These are phyloP conservation scores for Clivina fossor DNA, from an alignment of 2,888 invertebrate species.

Conservation along the genomic window DNA sequence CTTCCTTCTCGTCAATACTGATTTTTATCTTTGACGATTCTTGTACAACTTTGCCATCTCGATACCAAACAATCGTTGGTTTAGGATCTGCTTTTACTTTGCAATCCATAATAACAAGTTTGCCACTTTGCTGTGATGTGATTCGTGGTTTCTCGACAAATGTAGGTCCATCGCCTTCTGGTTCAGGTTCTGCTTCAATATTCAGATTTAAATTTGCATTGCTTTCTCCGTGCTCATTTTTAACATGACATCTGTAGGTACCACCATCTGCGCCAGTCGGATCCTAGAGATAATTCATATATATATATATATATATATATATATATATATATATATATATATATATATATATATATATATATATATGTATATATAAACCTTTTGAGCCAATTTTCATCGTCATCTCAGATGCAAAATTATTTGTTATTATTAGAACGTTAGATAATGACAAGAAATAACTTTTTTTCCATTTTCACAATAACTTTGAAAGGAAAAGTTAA, in stretches of 20 bases:
- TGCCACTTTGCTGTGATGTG: constrained; percentile 79
- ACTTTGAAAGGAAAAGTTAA: too few relatives aligned
- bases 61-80: constrained; percentile 81
- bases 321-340: too few relatives aligned
- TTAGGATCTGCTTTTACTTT: constrained; percentile 72
- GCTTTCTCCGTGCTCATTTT: constrained; percentile 94
- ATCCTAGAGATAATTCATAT: constrained; percentile 60
- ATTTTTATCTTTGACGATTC: constrained; percentile 82
- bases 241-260: constrained; percentile 89
- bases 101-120: constrained; percentile 85
- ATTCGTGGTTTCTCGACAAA: constrained; percentile 91
- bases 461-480: too few relatives aligned
- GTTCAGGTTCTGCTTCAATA: constrained; percentile 95
- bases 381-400: too few relatives aligned
- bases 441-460: too few relatives aligned
- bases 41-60: constrained; percentile 75
- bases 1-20: constrained; percentile 69
- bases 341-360: too few relatives aligned
- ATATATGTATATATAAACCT: too few relatives aligned
- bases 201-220: constrained; percentile 96
- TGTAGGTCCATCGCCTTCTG: constrained; percentile 90
- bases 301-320: too few relatives aligned
- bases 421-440: too few relatives aligned
- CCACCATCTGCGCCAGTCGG: constrained; percentile 81
- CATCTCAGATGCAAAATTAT: too few relatives aligned